Evolutionary conservation across 2,888 invertebrate genomes (phyloP).

Genomic region (Agriotes lineatus): DNA sequence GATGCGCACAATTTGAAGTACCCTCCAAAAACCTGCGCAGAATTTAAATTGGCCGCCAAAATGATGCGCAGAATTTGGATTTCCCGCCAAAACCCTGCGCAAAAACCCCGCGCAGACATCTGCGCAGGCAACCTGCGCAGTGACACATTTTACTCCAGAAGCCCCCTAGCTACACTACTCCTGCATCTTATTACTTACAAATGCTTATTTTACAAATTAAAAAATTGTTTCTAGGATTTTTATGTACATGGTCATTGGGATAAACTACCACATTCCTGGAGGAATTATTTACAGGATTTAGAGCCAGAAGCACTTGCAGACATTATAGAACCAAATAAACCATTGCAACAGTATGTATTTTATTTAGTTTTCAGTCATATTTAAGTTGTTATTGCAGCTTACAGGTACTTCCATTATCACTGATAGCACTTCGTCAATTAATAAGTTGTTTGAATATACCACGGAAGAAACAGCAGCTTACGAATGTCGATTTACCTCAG

Average conservation of each 20-base stretch:
- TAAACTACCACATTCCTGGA: slow-evolving; percentile 77
- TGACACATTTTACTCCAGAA: too few species aligned
- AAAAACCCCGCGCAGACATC: too few species aligned
- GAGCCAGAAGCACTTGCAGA: slow-evolving; percentile 71
- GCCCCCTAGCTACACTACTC: too few species aligned
- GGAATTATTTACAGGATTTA: slow-evolving; percentile 68
- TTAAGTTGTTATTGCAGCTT: too few species aligned
- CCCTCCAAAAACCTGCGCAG: too few species aligned
- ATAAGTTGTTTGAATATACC: slow-evolving; percentile 34
- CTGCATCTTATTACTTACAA: slow-evolving; percentile 16
- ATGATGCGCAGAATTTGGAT: too few species aligned
- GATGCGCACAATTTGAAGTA: too few species aligned
- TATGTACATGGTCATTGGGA: slow-evolving; percentile 82
- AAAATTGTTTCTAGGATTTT: slow-evolving; percentile 72
- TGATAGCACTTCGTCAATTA: slow-evolving; percentile 71
- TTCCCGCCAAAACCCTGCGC: too few species aligned
- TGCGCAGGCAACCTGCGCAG: too few species aligned
- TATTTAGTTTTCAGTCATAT: too few species aligned
- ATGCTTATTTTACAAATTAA: slow-evolving; percentile 22
- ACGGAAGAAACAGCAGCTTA: slow-evolving; percentile 2
- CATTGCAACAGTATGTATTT: slow-evolving; percentile 40
- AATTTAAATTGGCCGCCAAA: too few species aligned
- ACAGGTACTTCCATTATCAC: slow-evolving; percentile 66
- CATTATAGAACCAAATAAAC: slow-evolving; percentile 62
- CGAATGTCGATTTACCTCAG: not conserved